Evolutionary conservation across 1,140 invertebrate species (phyloP).

Genomic region (Drosophila persimilis): DNA sequence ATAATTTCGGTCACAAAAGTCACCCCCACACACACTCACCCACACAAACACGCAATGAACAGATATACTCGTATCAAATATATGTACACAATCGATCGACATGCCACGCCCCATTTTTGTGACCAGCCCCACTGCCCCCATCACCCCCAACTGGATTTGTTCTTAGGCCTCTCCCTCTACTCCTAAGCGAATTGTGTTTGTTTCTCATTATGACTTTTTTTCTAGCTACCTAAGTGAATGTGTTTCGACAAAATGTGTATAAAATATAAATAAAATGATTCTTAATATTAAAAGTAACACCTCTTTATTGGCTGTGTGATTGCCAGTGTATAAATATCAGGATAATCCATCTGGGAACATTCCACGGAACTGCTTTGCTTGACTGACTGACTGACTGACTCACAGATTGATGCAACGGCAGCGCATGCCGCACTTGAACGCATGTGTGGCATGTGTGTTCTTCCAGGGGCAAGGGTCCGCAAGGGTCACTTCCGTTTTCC

Average conservation of each 20-base stretch:
- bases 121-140: neutral
- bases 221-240: conserved; percentile 60
- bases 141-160: conserved; percentile 1
- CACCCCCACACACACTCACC: too few species aligned
- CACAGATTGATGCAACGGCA: neutral
- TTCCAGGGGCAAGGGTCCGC: neutral
- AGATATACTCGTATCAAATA: conserved; percentile 10
- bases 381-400: conserved; percentile 14
- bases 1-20: too few species aligned
- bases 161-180: conserved; percentile 12
- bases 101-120: conserved; percentile 24
- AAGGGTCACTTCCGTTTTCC: conserved; percentile 55
- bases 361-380: neutral
- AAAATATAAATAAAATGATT: conserved; percentile 61
- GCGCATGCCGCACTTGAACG: conserved; percentile 6
- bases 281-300: conserved; percentile 7
- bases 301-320: too few species aligned
- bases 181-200: conserved; percentile 66
- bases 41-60: neutral
- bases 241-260: conserved; percentile 61
- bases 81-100: conserved; percentile 4
- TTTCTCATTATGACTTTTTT: conserved; percentile 54
- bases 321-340: conserved; percentile 34
- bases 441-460: conserved; percentile 45
- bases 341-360: conserved; percentile 28